A percentile compares a stretch with the other conserved stretches of the same genome.
phyloP scores from a whole-genome alignment of 2,888 invertebrate genomes.

The Julus scandinavius region DNA sequence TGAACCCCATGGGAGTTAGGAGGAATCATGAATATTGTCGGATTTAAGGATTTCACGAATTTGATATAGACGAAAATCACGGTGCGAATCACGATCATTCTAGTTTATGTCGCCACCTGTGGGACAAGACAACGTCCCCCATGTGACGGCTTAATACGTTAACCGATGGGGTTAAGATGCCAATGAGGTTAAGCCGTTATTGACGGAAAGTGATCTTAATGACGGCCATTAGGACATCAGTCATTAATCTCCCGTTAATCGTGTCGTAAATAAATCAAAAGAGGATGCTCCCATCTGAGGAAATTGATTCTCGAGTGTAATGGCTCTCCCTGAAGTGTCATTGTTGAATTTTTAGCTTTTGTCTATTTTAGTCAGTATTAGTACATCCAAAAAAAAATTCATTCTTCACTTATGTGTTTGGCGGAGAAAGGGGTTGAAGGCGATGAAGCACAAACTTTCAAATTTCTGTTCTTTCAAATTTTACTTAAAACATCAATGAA shows the following conservation, averaged over 20 bases:
- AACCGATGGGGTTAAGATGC: not conserved
- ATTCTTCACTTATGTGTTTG: no score
- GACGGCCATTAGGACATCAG: slow-evolving; percentile 24
- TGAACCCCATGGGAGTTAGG: not conserved
- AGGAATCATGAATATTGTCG: no score
- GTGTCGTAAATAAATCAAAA: not conserved
- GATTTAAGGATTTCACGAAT: not conserved
- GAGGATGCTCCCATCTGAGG: not conserved
- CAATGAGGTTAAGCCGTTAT: not conserved
- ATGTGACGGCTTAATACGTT: not conserved
- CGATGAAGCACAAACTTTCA: no score
- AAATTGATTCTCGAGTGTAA: no score
- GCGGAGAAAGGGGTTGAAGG: no score
- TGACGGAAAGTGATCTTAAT: slow-evolving; percentile 14
- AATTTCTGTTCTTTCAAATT: no score
- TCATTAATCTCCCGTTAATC: slow-evolving; percentile 31
- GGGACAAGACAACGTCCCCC: not conserved
- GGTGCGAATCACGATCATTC: not conserved
- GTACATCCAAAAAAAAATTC: no score
- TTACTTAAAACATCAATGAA: no score
- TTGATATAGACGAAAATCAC: not conserved
- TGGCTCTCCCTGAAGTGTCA: not conserved
- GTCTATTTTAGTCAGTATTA: no score
- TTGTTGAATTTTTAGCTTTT: not conserved
- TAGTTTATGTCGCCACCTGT: not conserved